These are phyloP conservation scores for Cheirogaleus medius DNA, from an alignment of 2,113 vertebrate genomes.

Conservation along the genomic window DNA sequence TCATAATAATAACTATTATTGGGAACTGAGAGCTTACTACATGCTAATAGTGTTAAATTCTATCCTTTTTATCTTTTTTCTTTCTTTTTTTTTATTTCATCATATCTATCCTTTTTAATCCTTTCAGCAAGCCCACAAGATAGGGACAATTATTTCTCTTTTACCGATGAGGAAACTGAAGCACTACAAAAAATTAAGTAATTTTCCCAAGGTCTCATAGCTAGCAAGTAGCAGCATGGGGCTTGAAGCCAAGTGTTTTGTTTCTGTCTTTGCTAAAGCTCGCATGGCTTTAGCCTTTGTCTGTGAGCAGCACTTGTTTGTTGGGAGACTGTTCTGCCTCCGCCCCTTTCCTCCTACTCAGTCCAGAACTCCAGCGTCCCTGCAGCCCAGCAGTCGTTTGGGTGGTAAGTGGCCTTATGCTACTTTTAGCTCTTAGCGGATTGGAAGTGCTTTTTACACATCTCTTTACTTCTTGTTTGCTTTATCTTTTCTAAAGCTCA, in stretches of 20 bases:
- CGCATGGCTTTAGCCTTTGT: not conserved
- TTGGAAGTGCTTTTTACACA: not conserved
- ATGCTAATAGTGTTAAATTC: not conserved
- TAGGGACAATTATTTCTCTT: not conserved
- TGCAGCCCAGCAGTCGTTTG: not conserved
- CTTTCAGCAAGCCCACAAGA: not conserved
- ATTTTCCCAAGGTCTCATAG: not conserved
- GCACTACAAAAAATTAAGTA: not conserved
- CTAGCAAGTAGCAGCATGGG: not conserved
- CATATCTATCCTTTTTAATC: constrained; percentile 3
- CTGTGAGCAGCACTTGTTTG: not conserved
- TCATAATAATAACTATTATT: not conserved
- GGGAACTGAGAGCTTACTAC: not conserved
- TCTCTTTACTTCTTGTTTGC: not conserved
- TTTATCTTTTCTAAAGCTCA: constrained; percentile 41
- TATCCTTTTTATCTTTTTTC: constrained; percentile 25
- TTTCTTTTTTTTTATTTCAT: too few relatives aligned
- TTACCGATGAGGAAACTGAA: constrained; percentile 11
- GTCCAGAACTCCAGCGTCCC: not conserved
- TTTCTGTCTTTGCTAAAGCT: not conserved
- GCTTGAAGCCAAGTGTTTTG: not conserved
- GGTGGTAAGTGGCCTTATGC: not conserved
- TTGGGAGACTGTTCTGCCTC: not conserved
- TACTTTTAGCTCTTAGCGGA: not conserved
- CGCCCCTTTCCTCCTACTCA: not conserved